Evolutionary conservation across 2,797 vertebrate genomes (phyloP).

Genomic region (Poecilia wingei): DNA sequence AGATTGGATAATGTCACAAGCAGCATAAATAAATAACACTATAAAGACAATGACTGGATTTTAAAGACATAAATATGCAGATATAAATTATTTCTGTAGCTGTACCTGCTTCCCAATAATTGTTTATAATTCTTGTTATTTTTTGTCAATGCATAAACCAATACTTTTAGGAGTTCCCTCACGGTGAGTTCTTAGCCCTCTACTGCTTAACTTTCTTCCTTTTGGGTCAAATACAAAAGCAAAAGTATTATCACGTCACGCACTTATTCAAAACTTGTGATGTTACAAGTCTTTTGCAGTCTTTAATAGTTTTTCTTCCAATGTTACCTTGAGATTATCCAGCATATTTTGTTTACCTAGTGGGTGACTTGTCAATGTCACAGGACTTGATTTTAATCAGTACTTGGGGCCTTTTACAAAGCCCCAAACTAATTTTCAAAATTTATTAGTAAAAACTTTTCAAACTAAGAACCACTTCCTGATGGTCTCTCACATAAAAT

Average conservation of each 20-base stretch:
- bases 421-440: neutral
- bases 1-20: neutral
- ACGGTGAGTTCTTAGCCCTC: neutral
- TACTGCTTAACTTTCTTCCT: neutral
- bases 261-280: neutral
- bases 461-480: neutral
- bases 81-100: neutral
- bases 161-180: neutral
- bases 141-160: neutral
- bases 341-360: neutral
- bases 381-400: neutral
- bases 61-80: neutral
- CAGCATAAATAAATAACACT: neutral
- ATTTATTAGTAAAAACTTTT: neutral
- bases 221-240: neutral
- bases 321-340: neutral
- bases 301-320: neutral
- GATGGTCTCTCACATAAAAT: neutral
- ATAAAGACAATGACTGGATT: neutral
- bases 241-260: neutral
- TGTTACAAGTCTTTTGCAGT: neutral
- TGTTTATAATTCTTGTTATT: neutral
- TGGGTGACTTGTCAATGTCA: neutral
- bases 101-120: neutral
- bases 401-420: neutral